phyloP scores from a whole-genome alignment of 2,113 vertebrate species.

The Syngnathus typhle region DNA sequence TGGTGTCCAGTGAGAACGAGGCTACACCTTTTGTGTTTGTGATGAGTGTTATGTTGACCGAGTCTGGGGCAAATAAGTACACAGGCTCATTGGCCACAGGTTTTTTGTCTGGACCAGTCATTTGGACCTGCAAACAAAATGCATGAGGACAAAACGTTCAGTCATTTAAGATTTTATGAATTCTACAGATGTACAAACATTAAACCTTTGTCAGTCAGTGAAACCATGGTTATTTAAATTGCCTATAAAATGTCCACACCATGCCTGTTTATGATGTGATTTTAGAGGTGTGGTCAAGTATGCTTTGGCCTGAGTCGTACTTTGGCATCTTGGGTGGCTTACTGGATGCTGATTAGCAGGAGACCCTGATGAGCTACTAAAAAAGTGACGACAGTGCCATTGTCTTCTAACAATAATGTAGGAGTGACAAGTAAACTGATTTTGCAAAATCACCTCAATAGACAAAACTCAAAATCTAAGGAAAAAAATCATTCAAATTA shows the following conservation, averaged over 20 bases:
- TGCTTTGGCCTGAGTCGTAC: not conserved
- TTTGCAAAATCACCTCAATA: no score
- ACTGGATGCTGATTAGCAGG: not conserved
- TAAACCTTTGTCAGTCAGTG: not conserved
- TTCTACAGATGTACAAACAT: not conserved
- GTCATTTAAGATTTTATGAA: not conserved
- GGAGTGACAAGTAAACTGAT: no score
- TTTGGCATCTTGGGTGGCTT: not conserved
- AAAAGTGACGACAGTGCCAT: not conserved
- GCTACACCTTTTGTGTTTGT: constrained; percentile 55
- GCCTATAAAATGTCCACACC: not conserved
- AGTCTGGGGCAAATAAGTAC: constrained; percentile 10
- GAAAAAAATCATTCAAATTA: no score
- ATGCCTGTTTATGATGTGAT: not conserved
- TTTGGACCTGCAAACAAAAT: constrained; percentile 54
- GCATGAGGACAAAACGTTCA: not conserved
- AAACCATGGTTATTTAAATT: not conserved
- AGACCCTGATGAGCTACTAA: not conserved
- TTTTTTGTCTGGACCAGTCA: constrained; percentile 28
- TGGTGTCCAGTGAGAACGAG: constrained; percentile 59
- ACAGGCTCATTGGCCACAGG: constrained; percentile 39
- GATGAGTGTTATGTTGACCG: constrained; percentile 6
- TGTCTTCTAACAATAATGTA: no score
- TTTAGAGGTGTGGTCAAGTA: not conserved
- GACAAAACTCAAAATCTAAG: no score